Evolutionary conservation across 2,113 vertebrate genomes (phyloP), one percentile per base, ranked within the genome.

Genomic region (Datnioides undecimradiatus): DNA sequence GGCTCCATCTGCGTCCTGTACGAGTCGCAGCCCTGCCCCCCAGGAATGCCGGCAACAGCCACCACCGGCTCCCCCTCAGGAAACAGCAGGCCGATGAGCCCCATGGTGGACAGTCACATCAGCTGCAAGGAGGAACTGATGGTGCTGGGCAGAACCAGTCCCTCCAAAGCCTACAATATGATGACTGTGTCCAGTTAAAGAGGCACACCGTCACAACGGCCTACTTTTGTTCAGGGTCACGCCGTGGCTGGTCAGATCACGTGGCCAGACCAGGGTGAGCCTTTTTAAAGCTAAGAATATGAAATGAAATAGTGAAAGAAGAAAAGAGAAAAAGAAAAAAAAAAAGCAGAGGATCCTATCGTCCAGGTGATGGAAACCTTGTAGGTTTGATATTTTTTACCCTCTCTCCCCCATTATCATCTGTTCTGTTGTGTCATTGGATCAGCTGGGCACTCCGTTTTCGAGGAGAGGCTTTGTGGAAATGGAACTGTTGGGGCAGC

Each of bases 111-210:
- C 94, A 98, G 96, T 96, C 95, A 96, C 91, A 97, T 97, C 96
- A 98, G 98, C 96, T 99, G 98, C 95, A 99, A 99, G 95, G 98
- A 99, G 94, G 98, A 99, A 96, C 95, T 99, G 91, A 96, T 97
- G 93, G 96, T 97, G 92, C 92, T 99, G 95, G 97, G 97, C 88
- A 95, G 98, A 94, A 95, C 96, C 88, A 99, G 97, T 94, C 97
- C 98, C 91, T 97, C 98, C 94, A 99, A 99, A 95, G 93, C 95
- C 94, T 99, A 98, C 96, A 98, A 95, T 93, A 99, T 99, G 98
- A 99, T 99, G 98, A 99, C 98, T 95, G 97, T 99, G 95, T 99
- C 98, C 83, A 96, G 98, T 94, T 99, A 99, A 88, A 96, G 89
- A 92, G 95, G 70, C 80, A 36, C 79, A 6, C 51, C 11, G 68